These are phyloP conservation scores for Thereuonema tuberculata DNA, from an alignment of 1,140 invertebrate genomes.

Conservation along the genomic window DNA sequence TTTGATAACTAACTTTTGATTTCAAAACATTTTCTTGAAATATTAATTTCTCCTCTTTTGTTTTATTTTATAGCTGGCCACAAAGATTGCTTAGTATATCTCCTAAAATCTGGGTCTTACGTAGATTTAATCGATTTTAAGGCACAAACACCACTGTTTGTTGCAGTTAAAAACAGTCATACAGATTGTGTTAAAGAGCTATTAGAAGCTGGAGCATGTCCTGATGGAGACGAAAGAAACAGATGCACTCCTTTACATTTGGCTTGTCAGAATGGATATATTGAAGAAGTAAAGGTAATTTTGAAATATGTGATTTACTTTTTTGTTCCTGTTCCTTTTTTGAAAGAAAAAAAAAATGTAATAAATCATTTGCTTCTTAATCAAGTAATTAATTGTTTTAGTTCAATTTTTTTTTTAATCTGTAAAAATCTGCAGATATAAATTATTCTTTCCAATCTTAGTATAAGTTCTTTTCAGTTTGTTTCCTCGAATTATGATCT, in stretches of 20 bases:
- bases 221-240: slow-evolving; percentile 17
- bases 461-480: no score
- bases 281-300: slow-evolving; percentile 14
- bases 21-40: no score
- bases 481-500: no score
- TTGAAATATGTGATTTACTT: neutral
- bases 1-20: no score
- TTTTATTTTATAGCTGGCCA: slow-evolving; percentile 17
- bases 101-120: slow-evolving; percentile 15
- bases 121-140: slow-evolving; percentile 19
- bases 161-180: slow-evolving; percentile 20
- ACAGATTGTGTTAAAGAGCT: slow-evolving; percentile 13
- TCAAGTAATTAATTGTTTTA: no score
- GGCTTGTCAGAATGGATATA: slow-evolving; percentile 15
- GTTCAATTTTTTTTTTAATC: no score
- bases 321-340: no score
- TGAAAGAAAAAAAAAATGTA: no score
- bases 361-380: no score
- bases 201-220: slow-evolving; percentile 17
- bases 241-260: slow-evolving; percentile 18
- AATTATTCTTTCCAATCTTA: no score
- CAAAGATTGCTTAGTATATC: slow-evolving; percentile 10
- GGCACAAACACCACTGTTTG: slow-evolving; percentile 21
- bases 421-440: no score
- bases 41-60: no score